A percentile compares a stretch with the other conserved stretches of the same genome.
phyloP scores from a whole-genome alignment of 2,113 vertebrate genomes.

The Lates calcarifer region DNA sequence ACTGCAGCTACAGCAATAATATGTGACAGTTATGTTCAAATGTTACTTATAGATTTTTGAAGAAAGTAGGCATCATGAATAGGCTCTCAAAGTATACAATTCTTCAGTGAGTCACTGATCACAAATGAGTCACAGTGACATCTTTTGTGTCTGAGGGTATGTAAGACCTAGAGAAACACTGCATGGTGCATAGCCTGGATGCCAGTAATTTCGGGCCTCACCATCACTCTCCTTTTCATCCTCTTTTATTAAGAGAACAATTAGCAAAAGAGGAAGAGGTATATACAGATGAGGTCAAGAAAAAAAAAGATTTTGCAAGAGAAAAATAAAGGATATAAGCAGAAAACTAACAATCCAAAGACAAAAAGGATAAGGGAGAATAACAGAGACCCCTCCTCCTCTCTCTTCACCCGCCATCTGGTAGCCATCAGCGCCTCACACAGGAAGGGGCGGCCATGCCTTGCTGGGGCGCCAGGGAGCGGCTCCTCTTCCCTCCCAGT shows the following conservation, averaged over 20 bases:
- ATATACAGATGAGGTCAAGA: not conserved
- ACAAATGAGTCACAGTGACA: slow-evolving; percentile 29
- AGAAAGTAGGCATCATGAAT: not conserved
- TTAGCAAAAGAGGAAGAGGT: not conserved
- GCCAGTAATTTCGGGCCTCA: slow-evolving; percentile 9
- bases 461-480: slow-evolving; percentile 81
- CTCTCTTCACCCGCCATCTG: slow-evolving; percentile 81
- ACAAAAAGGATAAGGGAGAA: slow-evolving; percentile 28
- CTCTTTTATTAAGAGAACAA: slow-evolving; percentile 3
- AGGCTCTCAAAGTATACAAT: slow-evolving; percentile 28
- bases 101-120: slow-evolving; percentile 34
- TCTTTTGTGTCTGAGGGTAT: slow-evolving; percentile 36
- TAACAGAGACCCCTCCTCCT: slow-evolving; percentile 63
- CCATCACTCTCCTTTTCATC: not conserved
- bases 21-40: not conserved
- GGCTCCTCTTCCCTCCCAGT: slow-evolving; percentile 72
- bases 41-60: slow-evolving; percentile 1
- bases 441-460: slow-evolving; percentile 83
- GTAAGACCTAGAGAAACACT: slow-evolving; percentile 9
- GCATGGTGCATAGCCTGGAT: not conserved
- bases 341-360: slow-evolving; percentile 14
- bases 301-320: not conserved
- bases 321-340: not conserved
- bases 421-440: slow-evolving; percentile 84
- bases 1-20: not conserved